Evolutionary conservation across 2,797 vertebrate genomes (phyloP).

Genomic region (Sebastes kiyomatsui): DNA sequence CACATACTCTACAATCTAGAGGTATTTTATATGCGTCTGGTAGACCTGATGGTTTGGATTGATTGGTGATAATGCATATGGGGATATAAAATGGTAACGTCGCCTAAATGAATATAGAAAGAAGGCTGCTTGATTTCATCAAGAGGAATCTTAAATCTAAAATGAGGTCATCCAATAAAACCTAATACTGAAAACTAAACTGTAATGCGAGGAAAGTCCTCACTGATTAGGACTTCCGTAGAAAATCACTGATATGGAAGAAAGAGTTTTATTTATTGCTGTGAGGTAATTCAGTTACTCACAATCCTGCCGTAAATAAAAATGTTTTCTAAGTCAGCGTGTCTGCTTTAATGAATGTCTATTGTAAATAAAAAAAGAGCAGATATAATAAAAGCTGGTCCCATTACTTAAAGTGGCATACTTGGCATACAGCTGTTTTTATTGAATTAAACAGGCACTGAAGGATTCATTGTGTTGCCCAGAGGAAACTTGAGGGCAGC

Average conservation of each 20-base stretch:
- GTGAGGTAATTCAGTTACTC: slow-evolving; percentile 28
- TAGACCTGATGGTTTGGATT: slow-evolving; percentile 17
- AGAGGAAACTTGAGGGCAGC: neutral
- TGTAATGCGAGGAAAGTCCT: neutral
- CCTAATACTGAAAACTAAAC: neutral
- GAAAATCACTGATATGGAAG: slow-evolving; percentile 12
- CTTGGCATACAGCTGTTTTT: slow-evolving; percentile 43
- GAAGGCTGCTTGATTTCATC: neutral
- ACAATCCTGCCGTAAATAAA: slow-evolving; percentile 47
- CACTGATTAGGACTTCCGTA: neutral
- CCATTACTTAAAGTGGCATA: slow-evolving; percentile 51
- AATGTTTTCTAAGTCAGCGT: slow-evolving; percentile 38
- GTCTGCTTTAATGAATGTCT: slow-evolving; percentile 33
- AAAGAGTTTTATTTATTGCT: slow-evolving; percentile 34
- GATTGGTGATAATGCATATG: slow-evolving; percentile 8
- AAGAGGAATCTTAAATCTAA: neutral
- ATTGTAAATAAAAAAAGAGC: slow-evolving; percentile 39
- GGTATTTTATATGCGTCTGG: neutral
- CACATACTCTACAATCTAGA: neutral
- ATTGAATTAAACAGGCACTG: slow-evolving; percentile 32
- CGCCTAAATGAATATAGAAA: neutral
- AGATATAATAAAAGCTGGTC: slow-evolving; percentile 37
- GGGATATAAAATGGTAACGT: neutral
- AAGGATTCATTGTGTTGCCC: neutral
- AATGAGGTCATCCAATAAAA: slow-evolving; percentile 1